phyloP scores from a whole-genome alignment of 2,888 invertebrate species.

The Deroplatys truncata region DNA sequence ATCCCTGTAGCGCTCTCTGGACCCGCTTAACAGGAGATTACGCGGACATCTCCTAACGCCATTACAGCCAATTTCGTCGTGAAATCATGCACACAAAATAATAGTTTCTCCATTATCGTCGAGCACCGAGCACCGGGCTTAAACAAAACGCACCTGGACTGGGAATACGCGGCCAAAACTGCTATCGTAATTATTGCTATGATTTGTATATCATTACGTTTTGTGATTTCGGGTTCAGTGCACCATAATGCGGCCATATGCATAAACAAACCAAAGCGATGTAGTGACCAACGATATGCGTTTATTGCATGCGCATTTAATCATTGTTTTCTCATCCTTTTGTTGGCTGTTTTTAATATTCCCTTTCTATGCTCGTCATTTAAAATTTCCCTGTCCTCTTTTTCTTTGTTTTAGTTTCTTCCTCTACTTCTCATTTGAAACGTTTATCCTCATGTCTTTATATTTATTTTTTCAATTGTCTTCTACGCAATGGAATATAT shows the following conservation, averaged over 20 bases:
- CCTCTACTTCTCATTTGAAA: no score
- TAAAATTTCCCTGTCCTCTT: no score
- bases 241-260: not conserved
- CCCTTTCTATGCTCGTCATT: no score
- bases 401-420: no score
- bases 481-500: no score
- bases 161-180: not conserved
- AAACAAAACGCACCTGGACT: not conserved
- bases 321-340: not conserved
- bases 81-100: constrained; percentile 10
- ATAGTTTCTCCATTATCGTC: not conserved
- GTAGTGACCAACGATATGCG: not conserved
- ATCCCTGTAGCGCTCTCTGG: not conserved
- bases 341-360: not conserved
- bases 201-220: not conserved
- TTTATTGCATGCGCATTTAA: not conserved
- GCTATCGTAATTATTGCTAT: not conserved
- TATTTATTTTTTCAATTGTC: no score
- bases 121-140: not conserved
- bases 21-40: not conserved
- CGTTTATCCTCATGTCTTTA: no score
- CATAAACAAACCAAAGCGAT: not conserved
- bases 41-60: not conserved
- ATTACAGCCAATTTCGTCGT: constrained; percentile 1
- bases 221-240: not conserved